These are phyloP conservation scores for Pterocles burchelli DNA, from an alignment of 2,113 vertebrate genomes.

Conservation along the genomic window DNA sequence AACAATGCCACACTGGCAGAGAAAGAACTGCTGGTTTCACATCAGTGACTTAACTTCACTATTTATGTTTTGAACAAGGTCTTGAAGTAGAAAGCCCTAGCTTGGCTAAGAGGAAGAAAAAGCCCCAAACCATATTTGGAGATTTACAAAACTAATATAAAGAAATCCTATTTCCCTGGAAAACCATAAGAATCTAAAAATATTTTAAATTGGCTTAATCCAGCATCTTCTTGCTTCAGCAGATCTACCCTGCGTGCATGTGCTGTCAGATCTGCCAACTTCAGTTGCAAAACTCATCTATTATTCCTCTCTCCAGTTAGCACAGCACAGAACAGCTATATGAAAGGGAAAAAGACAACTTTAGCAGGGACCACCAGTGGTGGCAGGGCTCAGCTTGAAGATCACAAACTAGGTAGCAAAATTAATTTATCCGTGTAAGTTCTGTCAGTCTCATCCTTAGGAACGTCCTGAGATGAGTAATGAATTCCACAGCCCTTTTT, in stretches of 20 bases:
- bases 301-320: background rate
- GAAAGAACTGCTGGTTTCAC: background rate
- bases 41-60: background rate
- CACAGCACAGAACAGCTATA: background rate
- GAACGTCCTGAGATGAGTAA: background rate
- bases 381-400: background rate
- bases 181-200: background rate
- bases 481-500: background rate
- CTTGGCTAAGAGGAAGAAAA: background rate
- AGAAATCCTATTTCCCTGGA: background rate
- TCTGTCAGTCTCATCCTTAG: background rate
- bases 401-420: background rate
- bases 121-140: background rate
- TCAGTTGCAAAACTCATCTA: background rate
- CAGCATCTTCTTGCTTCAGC: conserved; percentile 28
- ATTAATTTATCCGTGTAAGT: background rate
- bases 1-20: rapidly evolving
- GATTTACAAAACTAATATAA: background rate
- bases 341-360: background rate
- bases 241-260: background rate
- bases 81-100: background rate
- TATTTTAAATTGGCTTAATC: conserved; percentile 2
- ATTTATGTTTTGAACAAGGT: background rate
- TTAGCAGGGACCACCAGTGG: background rate
- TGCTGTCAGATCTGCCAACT: conserved; percentile 25